phyloP scores from a whole-genome alignment of 2,888 invertebrate species.

The Idaea dimidiata region DNA sequence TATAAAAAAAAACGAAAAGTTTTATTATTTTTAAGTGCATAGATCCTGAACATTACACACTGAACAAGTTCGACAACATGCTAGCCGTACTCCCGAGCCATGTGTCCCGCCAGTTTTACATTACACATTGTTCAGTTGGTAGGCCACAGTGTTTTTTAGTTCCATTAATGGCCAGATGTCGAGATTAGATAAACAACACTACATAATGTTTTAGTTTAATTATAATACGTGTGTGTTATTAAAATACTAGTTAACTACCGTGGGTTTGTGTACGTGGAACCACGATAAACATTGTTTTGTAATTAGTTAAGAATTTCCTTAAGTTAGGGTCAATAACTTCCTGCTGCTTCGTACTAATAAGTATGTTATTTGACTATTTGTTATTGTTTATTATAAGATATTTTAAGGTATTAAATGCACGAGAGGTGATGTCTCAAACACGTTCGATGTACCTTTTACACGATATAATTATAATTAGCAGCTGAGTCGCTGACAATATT shows the following conservation, averaged over 20 bases:
- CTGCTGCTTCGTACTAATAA: constrained; percentile 15
- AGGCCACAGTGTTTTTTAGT: constrained; percentile 61
- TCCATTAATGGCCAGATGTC: constrained; percentile 72
- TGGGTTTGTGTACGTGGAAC: not conserved
- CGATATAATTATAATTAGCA: no score
- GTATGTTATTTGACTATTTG: constrained; percentile 21
- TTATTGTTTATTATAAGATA: not conserved
- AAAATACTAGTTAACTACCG: constrained; percentile 1
- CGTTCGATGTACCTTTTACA: no score
- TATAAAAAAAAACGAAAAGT: no score
- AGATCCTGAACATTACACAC: not conserved
- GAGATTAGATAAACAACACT: constrained; percentile 62
- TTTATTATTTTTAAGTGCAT: no score
- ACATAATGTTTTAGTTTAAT: constrained; percentile 76
- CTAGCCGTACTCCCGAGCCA: constrained; percentile 24
- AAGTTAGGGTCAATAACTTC: not conserved
- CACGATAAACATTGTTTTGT: constrained; percentile 2
- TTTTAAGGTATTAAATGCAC: no score
- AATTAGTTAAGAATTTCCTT: not conserved
- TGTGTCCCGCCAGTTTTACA: constrained; percentile 47
- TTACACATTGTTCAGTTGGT: constrained; percentile 52
- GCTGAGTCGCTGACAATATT: no score
- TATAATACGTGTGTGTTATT: constrained; percentile 44
- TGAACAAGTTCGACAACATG: constrained; percentile 9
- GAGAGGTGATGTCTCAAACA: no score